Conservation (phyloP, 37 sponge, comb jelly and placozoan species). For the Crambe crambe region DNA sequence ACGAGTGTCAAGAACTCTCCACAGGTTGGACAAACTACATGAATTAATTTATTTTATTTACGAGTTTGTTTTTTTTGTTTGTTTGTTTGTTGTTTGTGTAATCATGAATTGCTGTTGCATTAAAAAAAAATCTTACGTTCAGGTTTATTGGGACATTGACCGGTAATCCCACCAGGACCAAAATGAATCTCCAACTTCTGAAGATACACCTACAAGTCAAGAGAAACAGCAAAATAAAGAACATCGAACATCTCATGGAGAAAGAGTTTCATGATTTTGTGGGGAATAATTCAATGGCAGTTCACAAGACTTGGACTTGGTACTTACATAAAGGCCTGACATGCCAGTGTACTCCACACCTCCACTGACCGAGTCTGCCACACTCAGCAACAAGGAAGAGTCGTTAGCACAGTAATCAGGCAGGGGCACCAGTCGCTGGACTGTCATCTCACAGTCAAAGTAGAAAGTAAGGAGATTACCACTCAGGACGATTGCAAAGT, state of each 20-base stretch:
- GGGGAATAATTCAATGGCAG: too few relatives aligned
- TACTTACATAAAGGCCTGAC: slow-evolving; percentile 24
- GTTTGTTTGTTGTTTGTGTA: background rate
- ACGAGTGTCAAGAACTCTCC: slow-evolving; percentile 22
- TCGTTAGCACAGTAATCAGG: slow-evolving; percentile 51
- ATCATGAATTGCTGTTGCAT: background rate
- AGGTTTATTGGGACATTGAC: slow-evolving; percentile 7
- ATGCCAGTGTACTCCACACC: background rate
- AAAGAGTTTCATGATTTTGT: too few relatives aligned
- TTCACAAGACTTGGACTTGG: too few relatives aligned
- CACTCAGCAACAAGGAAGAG: background rate
- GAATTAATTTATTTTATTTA: too few relatives aligned
- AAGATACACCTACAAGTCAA: slow-evolving; percentile 2
- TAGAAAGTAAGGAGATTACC: slow-evolving; percentile 20
- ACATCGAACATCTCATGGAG: background rate
- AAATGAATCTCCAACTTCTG: slow-evolving; percentile 27
- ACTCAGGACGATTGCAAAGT: slow-evolving; percentile 17
- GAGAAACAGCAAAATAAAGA: background rate
- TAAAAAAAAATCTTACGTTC: slow-evolving; percentile 2
- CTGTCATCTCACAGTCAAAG: slow-evolving; percentile 6
- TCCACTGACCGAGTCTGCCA: background rate
- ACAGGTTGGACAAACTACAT: slow-evolving; percentile 32
- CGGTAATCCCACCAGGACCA: slow-evolving; percentile 17
- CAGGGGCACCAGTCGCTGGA: background rate
- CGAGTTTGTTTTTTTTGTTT: background rate